Conservation (phyloP, 2,797 vertebrate genomes). For the Paedocypris micromegethes region DNA sequence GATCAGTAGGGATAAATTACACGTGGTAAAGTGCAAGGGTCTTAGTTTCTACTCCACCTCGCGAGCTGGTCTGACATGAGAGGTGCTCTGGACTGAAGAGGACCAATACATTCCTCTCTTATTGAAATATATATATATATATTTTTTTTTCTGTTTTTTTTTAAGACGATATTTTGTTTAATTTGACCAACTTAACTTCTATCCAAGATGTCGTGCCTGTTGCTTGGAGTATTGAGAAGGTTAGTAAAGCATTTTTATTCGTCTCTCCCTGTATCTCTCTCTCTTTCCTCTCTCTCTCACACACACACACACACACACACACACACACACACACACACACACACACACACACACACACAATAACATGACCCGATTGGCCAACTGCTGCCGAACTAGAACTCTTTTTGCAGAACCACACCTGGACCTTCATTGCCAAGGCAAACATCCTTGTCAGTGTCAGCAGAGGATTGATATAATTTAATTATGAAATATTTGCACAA, state of each 20-base stretch:
- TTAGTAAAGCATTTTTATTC: not conserved
- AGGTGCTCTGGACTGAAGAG: conserved; percentile 27
- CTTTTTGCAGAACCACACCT: not conserved
- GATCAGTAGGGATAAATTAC: conserved; percentile 25
- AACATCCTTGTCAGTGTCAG: conserved; percentile 25
- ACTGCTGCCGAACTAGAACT: not conserved
- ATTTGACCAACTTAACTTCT: not conserved
- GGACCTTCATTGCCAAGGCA: not conserved
- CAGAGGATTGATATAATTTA: not conserved
- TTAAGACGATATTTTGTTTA: not conserved
- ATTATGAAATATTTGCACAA: no score
- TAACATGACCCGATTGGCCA: not conserved
- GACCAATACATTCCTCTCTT: conserved; percentile 5
- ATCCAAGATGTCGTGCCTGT: conserved; percentile 33
- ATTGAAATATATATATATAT: conserved; percentile 3
- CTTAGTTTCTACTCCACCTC: conserved; percentile 27
- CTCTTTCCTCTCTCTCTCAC: no score
- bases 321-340: not conserved
- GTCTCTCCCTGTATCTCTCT: no score
- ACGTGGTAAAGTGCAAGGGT: conserved; percentile 45
- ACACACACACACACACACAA: not conserved
- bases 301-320: not conserved
- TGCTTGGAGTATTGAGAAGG: conserved; percentile 39
- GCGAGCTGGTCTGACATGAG: conserved; percentile 31
- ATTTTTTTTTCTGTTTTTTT: not conserved